A percentile compares a stretch with the other conserved stretches of the same genome.
Conservation (phyloP, 2,888 invertebrate genomes). For the Helobdella robusta region DNA sequence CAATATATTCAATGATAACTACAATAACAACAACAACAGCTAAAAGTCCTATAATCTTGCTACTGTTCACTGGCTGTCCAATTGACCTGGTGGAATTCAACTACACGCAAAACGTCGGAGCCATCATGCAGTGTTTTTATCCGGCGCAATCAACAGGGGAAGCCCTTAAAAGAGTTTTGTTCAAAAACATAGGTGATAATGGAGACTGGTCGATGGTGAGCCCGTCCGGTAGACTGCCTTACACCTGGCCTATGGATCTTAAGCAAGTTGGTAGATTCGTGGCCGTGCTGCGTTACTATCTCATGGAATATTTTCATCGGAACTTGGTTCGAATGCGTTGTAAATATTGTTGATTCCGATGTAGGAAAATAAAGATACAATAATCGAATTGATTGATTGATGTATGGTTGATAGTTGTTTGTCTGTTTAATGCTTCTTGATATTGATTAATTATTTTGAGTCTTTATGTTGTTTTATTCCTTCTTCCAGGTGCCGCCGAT, state of each 20-base stretch:
- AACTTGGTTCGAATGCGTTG: too few relatives aligned
- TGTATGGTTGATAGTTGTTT: not conserved
- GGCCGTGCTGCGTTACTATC: not conserved
- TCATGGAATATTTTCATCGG: too few relatives aligned
- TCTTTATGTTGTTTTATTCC: not conserved
- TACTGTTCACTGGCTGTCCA: slow-evolving; percentile 35
- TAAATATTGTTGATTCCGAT: too few relatives aligned
- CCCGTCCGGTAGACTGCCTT: slow-evolving; percentile 34
- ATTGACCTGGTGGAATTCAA: slow-evolving; percentile 43
- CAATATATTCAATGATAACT: too few relatives aligned
- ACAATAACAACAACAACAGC: too few relatives aligned
- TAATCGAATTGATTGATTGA: not conserved
- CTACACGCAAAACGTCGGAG: slow-evolving; percentile 31
- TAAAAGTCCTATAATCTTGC: slow-evolving; percentile 31
- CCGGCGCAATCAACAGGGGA: slow-evolving; percentile 36
- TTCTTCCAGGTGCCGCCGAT: slow-evolving; percentile 34
- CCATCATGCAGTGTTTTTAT: slow-evolving; percentile 36
- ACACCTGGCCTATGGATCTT: slow-evolving; percentile 34
- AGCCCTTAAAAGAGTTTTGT: slow-evolving; percentile 32
- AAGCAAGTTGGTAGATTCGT: slow-evolving; percentile 30
- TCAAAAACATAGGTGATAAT: slow-evolving; percentile 21
- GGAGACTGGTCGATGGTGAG: slow-evolving; percentile 3
- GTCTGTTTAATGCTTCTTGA: not conserved
- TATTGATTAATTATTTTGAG: slow-evolving; percentile 7
- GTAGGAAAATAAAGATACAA: too few relatives aligned